phyloP scores from a whole-genome alignment of 2,888 invertebrate species.

The Rhagonycha fulva region DNA sequence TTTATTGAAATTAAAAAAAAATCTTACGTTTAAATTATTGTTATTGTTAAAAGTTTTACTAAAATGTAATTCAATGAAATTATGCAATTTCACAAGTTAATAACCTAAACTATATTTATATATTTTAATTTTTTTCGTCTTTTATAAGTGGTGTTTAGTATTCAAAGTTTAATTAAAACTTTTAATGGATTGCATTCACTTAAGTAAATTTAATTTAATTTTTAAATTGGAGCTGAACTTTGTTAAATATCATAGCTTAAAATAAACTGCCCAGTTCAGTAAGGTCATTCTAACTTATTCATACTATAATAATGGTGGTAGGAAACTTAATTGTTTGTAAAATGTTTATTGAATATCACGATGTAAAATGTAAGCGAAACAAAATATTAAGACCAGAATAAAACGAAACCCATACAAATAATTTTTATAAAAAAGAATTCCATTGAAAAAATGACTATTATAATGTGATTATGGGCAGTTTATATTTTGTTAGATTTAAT shows the following conservation, averaged over 20 bases:
- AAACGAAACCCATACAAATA: background rate
- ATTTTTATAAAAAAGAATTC: too few relatives aligned
- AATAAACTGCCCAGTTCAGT: background rate
- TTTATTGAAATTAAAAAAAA: too few relatives aligned
- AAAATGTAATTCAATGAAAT: too few relatives aligned
- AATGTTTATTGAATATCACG: background rate
- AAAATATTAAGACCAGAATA: background rate
- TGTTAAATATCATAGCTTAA: background rate
- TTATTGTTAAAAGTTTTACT: too few relatives aligned
- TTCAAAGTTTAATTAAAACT: background rate
- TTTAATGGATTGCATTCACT: background rate
- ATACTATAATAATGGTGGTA: background rate
- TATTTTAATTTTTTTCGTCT: too few relatives aligned
- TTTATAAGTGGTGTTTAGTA: background rate
- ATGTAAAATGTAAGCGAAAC: background rate
- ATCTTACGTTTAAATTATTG: too few relatives aligned
- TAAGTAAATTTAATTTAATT: background rate
- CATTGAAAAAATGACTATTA: too few relatives aligned
- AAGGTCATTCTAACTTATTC: background rate
- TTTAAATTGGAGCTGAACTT: background rate
- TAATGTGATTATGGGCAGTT: too few relatives aligned
- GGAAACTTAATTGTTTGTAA: background rate
- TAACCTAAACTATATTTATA: too few relatives aligned
- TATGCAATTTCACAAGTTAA: too few relatives aligned
- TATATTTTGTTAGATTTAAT: too few relatives aligned